Evolutionary conservation across 2,797 vertebrate genomes (phyloP).

Genomic region (Lemur catta): DNA sequence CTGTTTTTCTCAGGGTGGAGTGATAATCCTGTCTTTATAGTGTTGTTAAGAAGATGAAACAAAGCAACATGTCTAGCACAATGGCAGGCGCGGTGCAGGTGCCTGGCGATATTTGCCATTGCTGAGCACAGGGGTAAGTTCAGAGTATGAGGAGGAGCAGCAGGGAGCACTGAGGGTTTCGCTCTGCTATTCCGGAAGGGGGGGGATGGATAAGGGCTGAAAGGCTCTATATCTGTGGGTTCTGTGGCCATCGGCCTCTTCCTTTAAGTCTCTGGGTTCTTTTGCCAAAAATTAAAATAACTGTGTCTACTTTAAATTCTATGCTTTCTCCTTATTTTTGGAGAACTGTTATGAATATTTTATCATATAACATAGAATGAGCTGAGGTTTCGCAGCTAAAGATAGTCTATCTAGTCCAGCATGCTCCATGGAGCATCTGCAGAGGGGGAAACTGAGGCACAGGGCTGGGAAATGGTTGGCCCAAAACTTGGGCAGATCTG

Average conservation of each 20-base stretch:
- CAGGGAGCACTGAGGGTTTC: not conserved
- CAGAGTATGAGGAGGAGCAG: not conserved
- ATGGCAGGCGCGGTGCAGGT: not conserved
- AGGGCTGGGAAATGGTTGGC: not conserved
- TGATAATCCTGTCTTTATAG: not conserved
- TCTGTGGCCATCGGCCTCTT: not conserved
- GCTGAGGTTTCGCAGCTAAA: not conserved
- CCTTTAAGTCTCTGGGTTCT: conserved; percentile 11
- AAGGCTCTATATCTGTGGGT: not conserved
- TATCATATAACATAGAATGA: not conserved
- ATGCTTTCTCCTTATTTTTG: conserved; percentile 49
- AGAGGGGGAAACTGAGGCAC: not conserved
- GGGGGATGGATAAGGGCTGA: not conserved
- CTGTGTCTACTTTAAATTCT: conserved; percentile 13
- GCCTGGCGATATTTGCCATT: not conserved
- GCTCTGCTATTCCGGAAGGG: not conserved
- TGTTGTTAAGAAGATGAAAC: not conserved
- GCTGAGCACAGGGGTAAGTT: not conserved
- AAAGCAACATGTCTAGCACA: rapidly evolving
- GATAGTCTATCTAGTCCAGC: not conserved
- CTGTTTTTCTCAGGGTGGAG: not conserved
- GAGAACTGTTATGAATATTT: conserved; percentile 5
- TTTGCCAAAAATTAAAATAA: conserved; percentile 24
- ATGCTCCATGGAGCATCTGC: not conserved
- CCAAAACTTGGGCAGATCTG: not conserved